A percentile compares a stretch with the other conserved stretches of the same genome.
phyloP scores from a whole-genome alignment of 2,888 invertebrate species.

The Shargacucullia verbasci region DNA sequence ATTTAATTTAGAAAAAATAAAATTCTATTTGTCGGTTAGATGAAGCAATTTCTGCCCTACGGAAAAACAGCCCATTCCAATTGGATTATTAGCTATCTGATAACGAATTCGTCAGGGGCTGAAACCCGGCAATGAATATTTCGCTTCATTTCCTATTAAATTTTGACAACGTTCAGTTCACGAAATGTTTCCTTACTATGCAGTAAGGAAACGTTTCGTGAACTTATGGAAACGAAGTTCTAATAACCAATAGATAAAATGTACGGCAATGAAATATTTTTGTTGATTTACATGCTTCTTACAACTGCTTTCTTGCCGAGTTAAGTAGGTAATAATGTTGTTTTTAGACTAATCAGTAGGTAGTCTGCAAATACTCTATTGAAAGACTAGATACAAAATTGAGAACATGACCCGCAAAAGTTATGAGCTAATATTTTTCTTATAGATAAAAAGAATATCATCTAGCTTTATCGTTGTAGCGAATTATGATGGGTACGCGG shows the following conservation, averaged over 20 bases:
- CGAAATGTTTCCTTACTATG: conserved; percentile 43
- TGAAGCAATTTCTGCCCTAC: conserved; percentile 47
- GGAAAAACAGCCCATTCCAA: conserved; percentile 63
- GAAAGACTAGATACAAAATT: neutral
- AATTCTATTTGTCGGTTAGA: conserved; percentile 29
- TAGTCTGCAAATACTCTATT: conserved; percentile 9
- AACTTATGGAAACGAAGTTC: conserved; percentile 40
- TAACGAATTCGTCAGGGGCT: conserved; percentile 75
- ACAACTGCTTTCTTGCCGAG: neutral
- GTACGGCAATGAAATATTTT: conserved; percentile 9
- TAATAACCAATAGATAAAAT: conserved; percentile 12
- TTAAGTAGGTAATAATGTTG: neutral
- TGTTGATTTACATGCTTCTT: neutral
- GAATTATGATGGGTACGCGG: conserved; percentile 47
- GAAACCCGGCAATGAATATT: conserved; percentile 73
- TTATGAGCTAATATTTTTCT: conserved; percentile 39
- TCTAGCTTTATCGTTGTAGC: conserved; percentile 50
- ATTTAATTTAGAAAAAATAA: conserved; percentile 17
- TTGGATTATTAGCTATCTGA: conserved; percentile 80
- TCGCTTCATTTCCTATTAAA: conserved; percentile 67
- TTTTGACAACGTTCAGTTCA: conserved; percentile 55
- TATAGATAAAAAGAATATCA: conserved; percentile 50
- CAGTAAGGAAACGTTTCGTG: too few species aligned
- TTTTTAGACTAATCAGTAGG: neutral
- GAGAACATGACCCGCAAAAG: conserved; percentile 20